Percentiles rank a stretch among this genome's conserved stretches.
Evolutionary conservation across 2,888 invertebrate species (phyloP).

Genomic region (Sinelater perroti): DNA sequence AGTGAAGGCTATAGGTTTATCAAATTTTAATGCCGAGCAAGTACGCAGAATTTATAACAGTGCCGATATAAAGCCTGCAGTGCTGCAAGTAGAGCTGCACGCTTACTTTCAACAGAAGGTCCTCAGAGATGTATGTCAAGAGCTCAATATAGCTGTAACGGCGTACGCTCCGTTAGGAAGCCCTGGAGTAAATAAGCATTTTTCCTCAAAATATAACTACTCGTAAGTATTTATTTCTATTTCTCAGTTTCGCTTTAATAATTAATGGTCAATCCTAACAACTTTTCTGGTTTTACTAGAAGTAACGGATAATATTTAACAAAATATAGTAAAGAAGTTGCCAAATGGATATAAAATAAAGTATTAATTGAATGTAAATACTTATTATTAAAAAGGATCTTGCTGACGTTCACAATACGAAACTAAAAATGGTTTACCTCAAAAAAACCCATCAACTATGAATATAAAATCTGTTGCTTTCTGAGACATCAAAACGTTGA

Average conservation of each 20-base stretch:
- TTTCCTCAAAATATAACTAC: slow-evolving; percentile 70
- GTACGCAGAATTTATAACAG: slow-evolving; percentile 68
- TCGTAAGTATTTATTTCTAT: slow-evolving; percentile 57
- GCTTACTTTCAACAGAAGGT: slow-evolving; percentile 78
- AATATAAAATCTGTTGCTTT: too few relatives aligned
- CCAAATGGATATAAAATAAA: too few relatives aligned
- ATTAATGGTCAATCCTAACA: too few relatives aligned
- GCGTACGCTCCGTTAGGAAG: slow-evolving; percentile 79
- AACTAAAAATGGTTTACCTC: too few relatives aligned
- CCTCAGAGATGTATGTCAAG: slow-evolving; percentile 69
- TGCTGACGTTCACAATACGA: too few relatives aligned
- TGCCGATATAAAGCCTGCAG: slow-evolving; percentile 74
- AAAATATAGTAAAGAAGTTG: too few relatives aligned
- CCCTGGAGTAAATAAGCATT: slow-evolving; percentile 73
- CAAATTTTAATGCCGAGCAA: slow-evolving; percentile 80
- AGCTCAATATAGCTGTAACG: slow-evolving; percentile 70
- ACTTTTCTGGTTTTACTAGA: too few relatives aligned
- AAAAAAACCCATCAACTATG: too few relatives aligned
- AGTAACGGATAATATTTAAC: too few relatives aligned
- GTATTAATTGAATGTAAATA: too few relatives aligned
- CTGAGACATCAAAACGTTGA: too few relatives aligned
- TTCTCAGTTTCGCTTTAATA: slow-evolving; percentile 3
- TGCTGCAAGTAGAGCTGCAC: slow-evolving; percentile 79
- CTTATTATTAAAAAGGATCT: too few relatives aligned
- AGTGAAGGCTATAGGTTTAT: slow-evolving; percentile 77